Evolutionary conservation across 2,888 invertebrate genomes (phyloP), one percentile per base, ranked within the genome.

Genomic region (Myathropa florea): DNA sequence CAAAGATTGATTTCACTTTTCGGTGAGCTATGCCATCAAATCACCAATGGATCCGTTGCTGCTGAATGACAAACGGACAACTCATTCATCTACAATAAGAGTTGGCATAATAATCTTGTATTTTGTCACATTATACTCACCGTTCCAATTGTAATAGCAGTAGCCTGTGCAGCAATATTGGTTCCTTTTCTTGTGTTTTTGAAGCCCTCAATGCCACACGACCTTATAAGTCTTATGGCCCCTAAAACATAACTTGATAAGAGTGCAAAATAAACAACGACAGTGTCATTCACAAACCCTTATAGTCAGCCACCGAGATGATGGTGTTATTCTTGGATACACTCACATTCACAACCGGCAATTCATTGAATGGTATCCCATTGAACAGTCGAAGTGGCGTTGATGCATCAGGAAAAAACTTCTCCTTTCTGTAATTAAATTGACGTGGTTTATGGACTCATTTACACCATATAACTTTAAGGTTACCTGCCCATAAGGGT

Each of bases 141-240:
- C 80, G 93, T 93, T 88, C 96, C 96, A 89, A 98, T 93, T 79
- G 94, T 95, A 73, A 98, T 95, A 26, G 97, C 98, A 26, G 98
- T 97, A 12, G 98, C 97, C 93, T 99, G 98, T 1, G 98, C 99
- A 53, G 99, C 99, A 90, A 99, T 96, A 91, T 98, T 98, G 4
- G 99, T 99, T 85, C 98, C 98, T 93, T 99, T 99, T 89, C 96
- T 95, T 0, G 98, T 96, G 92, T 98, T 97, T 93, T 98, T 98
- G 91, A 98, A 99, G 4, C 99, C 99, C 92, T 98, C 98, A 89
- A 96, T 94, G 0, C 98, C 98, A 93, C 97, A 96, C 0, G 97
- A 96, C 53, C 95, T 93, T 23, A 95, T 94, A 10, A 96, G 89
- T 90, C 95, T 94, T 0, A 94, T 92, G 4, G 91, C 89, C 79